Evolutionary conservation across 1,140 invertebrate species (phyloP), one percentile per base, ranked within the genome.

Genomic region (Brachystomella parvula): DNA sequence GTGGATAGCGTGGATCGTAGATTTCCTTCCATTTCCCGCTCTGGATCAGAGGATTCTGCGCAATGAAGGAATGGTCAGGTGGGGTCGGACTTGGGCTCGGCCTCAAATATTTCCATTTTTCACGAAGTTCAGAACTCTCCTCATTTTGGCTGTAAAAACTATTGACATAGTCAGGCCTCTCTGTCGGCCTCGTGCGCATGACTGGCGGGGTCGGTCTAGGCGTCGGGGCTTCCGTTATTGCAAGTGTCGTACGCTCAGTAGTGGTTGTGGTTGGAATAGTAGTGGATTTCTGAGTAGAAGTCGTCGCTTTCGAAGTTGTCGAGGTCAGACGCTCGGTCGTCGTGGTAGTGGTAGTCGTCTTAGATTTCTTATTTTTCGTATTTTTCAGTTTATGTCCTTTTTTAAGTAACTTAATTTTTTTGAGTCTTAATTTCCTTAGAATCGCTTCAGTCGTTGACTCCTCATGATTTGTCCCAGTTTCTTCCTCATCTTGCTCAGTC

Each of bases 1-100:
- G 72, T n/a, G 72, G 66, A 62, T 47, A 73, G 26, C 72, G 29
- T 0, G 72, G 72, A 47, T 73, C 72, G 56, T 73, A 73, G 26
- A 62, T 26, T 21, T 62, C 39, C 60, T 62, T 62, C 30, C 33
- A 62, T 44, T 47, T 62, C 19, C 66, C 66, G 31, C 19, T 30
- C 0, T 21, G n/a, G 28, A 65, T 28, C 2, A 65, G 64, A 6
- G 64, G 64, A 60, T 26, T 60, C n/a, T 35, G 58, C 2, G 30
- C n/a, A 1, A 53, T 63, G 31, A 26, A 49, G 9, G 49, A 44
- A 2, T 44, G 35, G 21, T 32, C 12, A 31, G 19, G 59, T 35
- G 47, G 49, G 49, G 3, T 47, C 33, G 63, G 63, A 2, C 47
- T 49, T 2, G 47, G 63, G 12, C 49, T 15, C 19, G 63, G 63